Percentiles rank a stretch among this genome's conserved stretches.
Evolutionary conservation across 2,797 vertebrate species (phyloP).

Genomic region (Semaprochilodus insignis): DNA sequence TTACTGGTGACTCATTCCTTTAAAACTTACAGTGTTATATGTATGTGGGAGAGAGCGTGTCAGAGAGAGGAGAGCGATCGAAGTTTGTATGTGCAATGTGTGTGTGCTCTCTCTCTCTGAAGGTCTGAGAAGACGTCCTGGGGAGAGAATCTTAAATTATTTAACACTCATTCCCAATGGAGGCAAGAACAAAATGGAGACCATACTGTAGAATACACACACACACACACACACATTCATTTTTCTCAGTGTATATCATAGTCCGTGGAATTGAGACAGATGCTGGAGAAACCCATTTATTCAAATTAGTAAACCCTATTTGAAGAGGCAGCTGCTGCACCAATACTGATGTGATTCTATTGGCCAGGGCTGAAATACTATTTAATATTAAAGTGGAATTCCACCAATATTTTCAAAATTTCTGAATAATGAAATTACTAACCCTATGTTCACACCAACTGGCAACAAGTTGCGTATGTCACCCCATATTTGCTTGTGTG

Average conservation of each 20-base stretch:
- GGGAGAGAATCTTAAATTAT: constrained; percentile 42
- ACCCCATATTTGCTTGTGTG: too few relatives aligned
- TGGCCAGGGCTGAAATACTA: not conserved
- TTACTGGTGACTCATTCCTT: not conserved
- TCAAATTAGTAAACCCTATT: not conserved
- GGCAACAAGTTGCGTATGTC: too few relatives aligned
- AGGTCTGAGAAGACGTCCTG: constrained; percentile 41
- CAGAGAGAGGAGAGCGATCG: constrained; percentile 35
- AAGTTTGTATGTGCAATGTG: not conserved
- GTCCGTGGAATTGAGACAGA: not conserved
- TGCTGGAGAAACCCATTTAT: not conserved
- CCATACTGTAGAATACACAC: not conserved
- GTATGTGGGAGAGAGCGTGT: constrained; percentile 39
- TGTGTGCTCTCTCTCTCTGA: constrained; percentile 12
- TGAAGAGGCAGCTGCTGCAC: not conserved
- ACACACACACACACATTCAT: not conserved
- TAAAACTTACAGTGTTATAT: constrained; percentile 46
- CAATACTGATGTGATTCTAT: not conserved
- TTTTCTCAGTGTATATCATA: not conserved
- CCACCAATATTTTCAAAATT: too few relatives aligned
- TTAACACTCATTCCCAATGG: constrained; percentile 35
- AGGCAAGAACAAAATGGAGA: constrained; percentile 32
- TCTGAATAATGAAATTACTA: too few relatives aligned
- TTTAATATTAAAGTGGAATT: not conserved
- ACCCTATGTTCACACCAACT: too few relatives aligned